phyloP scores from a whole-genome alignment of 2,888 invertebrate genomes.

The Melitaea athalia region DNA sequence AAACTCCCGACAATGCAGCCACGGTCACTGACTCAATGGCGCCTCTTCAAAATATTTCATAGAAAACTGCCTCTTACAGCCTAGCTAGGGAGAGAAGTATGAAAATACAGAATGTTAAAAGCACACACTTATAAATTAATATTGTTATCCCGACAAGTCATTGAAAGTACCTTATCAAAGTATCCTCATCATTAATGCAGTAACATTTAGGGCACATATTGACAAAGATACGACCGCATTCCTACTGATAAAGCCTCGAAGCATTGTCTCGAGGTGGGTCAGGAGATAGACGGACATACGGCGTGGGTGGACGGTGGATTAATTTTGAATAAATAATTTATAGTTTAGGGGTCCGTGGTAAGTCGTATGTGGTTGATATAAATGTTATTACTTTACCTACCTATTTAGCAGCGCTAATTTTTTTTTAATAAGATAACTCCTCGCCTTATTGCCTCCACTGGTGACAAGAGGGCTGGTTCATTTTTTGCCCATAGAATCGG shows the following conservation, averaged over 20 bases:
- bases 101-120: too few relatives aligned
- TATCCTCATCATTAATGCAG: constrained; percentile 37
- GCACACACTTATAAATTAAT: too few relatives aligned
- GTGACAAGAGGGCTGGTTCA: too few relatives aligned
- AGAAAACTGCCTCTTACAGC: too few relatives aligned
- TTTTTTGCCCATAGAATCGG: too few relatives aligned
- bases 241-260: constrained; percentile 55
- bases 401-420: too few relatives aligned
- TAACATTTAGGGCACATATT: constrained; percentile 42
- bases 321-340: constrained; percentile 57
- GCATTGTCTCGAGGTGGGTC: constrained; percentile 55
- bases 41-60: too few relatives aligned
- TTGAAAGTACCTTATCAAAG: constrained; percentile 1
- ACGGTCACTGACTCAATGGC: too few relatives aligned
- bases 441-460: neutral
- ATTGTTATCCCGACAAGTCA: too few relatives aligned
- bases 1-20: too few relatives aligned
- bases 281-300: constrained; percentile 45
- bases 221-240: constrained; percentile 52
- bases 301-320: constrained; percentile 55
- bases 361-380: neutral
- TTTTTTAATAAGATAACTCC: neutral
- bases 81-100: too few relatives aligned
- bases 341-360: constrained; percentile 43
- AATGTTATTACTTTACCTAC: neutral